Percentiles rank a stretch among this genome's conserved stretches.
Conservation (phyloP, 2,888 invertebrate genomes). For the Isoperla grammatica region DNA sequence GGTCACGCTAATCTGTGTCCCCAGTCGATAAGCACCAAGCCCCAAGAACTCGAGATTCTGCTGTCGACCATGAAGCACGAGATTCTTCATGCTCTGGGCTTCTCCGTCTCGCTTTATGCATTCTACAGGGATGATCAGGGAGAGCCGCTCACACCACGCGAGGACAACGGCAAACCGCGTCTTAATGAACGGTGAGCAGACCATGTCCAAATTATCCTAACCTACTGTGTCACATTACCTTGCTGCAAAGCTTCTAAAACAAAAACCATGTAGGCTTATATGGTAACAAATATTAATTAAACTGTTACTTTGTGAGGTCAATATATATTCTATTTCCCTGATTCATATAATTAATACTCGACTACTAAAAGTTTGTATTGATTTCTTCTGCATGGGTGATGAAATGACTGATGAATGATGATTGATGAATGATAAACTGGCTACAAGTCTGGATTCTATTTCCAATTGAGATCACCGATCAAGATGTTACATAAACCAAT, state of each 20-base stretch:
- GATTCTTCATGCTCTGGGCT: slow-evolving; percentile 95
- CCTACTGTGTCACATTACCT: background rate
- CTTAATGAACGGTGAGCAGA: slow-evolving; percentile 75
- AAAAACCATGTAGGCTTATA: too few species aligned
- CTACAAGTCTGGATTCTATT: too few species aligned
- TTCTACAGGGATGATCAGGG: slow-evolving; percentile 92
- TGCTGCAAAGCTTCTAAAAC: background rate
- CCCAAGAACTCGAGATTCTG: slow-evolving; percentile 83
- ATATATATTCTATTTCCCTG: too few species aligned
- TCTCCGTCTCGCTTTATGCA: slow-evolving; percentile 94
- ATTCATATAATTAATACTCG: too few species aligned
- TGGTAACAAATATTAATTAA: too few species aligned
- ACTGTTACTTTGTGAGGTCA: too few species aligned
- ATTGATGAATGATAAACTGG: too few species aligned
- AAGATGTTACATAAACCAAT: too few species aligned
- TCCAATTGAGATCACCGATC: too few species aligned
- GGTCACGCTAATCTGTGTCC: slow-evolving; percentile 99
- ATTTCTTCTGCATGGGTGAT: too few species aligned
- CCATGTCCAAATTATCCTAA: background rate
- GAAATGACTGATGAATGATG: too few species aligned
- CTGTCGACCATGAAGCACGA: slow-evolving; percentile 98
- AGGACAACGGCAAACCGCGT: slow-evolving; percentile 82
- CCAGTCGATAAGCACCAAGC: slow-evolving; percentile 83
- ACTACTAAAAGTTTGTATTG: too few species aligned
- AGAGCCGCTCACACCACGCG: slow-evolving; percentile 72